Conservation (phyloP, 1,140 invertebrate genomes). For the Macrocentrus cingulum region DNA sequence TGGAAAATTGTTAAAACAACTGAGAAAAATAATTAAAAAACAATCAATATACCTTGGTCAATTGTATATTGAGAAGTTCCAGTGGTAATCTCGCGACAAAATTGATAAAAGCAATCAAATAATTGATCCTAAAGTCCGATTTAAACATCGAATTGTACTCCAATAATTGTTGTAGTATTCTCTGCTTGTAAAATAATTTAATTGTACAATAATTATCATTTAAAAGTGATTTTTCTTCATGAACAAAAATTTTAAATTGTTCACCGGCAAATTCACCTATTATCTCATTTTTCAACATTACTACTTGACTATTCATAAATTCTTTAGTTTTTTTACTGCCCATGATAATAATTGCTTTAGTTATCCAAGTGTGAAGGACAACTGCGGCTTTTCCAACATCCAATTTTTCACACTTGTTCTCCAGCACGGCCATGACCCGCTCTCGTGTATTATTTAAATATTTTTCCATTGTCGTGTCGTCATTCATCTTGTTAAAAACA, state of each 20-base stretch:
- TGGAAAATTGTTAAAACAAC: not conserved
- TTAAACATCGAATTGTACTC: slow-evolving; percentile 49
- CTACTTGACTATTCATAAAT: slow-evolving; percentile 42
- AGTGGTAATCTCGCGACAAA: slow-evolving; percentile 65
- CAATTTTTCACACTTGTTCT: slow-evolving; percentile 20
- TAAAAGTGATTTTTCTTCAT: slow-evolving; percentile 42
- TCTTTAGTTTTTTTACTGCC: slow-evolving; percentile 35
- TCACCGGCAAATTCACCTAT: slow-evolving; percentile 40
- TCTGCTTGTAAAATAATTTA: slow-evolving; percentile 64
- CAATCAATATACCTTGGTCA: slow-evolving; percentile 58
- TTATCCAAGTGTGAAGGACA: slow-evolving; percentile 38
- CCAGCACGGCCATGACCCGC: slow-evolving; percentile 32
- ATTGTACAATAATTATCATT: slow-evolving; percentile 47
- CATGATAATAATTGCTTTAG: slow-evolving; percentile 38
- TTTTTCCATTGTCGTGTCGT: slow-evolving; percentile 19
- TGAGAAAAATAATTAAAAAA: not conserved
- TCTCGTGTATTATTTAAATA: slow-evolving; percentile 33
- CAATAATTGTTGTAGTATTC: slow-evolving; percentile 64
- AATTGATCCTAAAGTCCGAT: slow-evolving; percentile 58
- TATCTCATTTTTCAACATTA: slow-evolving; percentile 38
- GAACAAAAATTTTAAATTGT: slow-evolving; percentile 41
- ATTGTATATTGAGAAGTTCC: slow-evolving; percentile 64
- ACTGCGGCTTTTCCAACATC: slow-evolving; percentile 29
- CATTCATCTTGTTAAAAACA: slow-evolving; percentile 42
- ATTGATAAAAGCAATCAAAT: slow-evolving; percentile 66